Evolutionary conservation across 2,888 invertebrate genomes (phyloP).

Genomic region (Aproaerema taeniolella): DNA sequence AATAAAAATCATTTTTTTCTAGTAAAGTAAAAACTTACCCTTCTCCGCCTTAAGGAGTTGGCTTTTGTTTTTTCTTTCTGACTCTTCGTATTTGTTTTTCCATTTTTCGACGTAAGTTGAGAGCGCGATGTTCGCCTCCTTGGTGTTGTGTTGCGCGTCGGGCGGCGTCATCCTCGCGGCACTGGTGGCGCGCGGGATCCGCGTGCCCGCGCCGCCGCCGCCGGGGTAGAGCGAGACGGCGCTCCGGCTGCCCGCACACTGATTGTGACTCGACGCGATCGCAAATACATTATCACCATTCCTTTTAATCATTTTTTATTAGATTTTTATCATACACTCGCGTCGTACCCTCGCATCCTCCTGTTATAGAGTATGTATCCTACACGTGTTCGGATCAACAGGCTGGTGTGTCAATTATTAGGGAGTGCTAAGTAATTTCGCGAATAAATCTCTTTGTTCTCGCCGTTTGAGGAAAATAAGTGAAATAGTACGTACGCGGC

Average conservation of each 20-base stretch:
- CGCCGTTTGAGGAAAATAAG: constrained; percentile 56
- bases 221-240: constrained; percentile 64
- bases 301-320: constrained; percentile 76
- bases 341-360: constrained; percentile 59
- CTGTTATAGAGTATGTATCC: constrained; percentile 55
- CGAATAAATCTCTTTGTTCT: constrained; percentile 66
- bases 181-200: constrained; percentile 72
- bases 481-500: constrained; percentile 40
- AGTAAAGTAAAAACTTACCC: constrained; percentile 77
- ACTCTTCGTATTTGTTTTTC: constrained; percentile 84
- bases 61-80: constrained; percentile 82
- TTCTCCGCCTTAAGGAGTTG: constrained; percentile 83
- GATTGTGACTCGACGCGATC: constrained; percentile 73
- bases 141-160: constrained; percentile 67
- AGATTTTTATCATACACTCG: constrained; percentile 62
- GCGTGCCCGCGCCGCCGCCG: constrained; percentile 50
- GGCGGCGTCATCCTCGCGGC: constrained; percentile 71
- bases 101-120: constrained; percentile 77
- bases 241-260: constrained; percentile 67
- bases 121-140: constrained; percentile 67
- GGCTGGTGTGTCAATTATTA: constrained; percentile 50
- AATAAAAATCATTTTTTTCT: constrained; percentile 15
- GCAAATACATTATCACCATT: constrained; percentile 75
- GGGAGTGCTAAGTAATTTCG: constrained; percentile 46
- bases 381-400: constrained; percentile 66